Base-by-base conservation (phyloP, 2,888 invertebrate genomes). In the Aethes cnicana region DNA sequence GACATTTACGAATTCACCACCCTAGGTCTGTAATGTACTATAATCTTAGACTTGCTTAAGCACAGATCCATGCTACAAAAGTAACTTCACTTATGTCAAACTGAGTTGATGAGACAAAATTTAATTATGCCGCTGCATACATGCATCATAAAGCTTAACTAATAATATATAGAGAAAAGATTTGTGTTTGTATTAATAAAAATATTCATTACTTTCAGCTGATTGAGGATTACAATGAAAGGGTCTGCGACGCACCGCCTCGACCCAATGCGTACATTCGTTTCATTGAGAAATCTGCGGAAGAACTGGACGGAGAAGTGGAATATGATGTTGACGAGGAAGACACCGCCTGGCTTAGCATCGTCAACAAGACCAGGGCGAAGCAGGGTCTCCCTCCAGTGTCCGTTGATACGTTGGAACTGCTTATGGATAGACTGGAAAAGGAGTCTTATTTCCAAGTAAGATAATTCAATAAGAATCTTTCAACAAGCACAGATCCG, bases 251-350 rank as follows among this genome's bases (percentile, higher is more conserved):
- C 83, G 96, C 96, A 0, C 95, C 97, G 36, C 90, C 95, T 0
- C 91, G 96, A 36, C 96, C 97, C 0, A 95, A 96, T 79, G 96
- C 97, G 0, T 97, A 97, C 72, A 98, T 97, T 47, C 92, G 97
- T 54, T 98, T 97, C 74, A 97, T 98, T 72, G 98, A 98, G 75
- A 96, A 97, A 71, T 96, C 97, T 5, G 93, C 95, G 0, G 98
- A 98, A 77, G 98, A 98, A 75, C 84, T 98, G 17, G 98, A 98
- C 74, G 97, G 97, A 52, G 96, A 94, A 68, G 93, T 94, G 4
- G 99, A 99, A 79, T 99, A 99, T 89, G 99, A 99, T 86, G 95
- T 98, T 63, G 99, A 99, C 78, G 99, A 99, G 77, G 98, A 99
- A 87, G 99, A 99, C 72, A 95, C 96, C 8, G 96, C 97, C 0